phyloP scores from a whole-genome alignment of 1,140 invertebrate genomes.

The Mactra quadrangularis region DNA sequence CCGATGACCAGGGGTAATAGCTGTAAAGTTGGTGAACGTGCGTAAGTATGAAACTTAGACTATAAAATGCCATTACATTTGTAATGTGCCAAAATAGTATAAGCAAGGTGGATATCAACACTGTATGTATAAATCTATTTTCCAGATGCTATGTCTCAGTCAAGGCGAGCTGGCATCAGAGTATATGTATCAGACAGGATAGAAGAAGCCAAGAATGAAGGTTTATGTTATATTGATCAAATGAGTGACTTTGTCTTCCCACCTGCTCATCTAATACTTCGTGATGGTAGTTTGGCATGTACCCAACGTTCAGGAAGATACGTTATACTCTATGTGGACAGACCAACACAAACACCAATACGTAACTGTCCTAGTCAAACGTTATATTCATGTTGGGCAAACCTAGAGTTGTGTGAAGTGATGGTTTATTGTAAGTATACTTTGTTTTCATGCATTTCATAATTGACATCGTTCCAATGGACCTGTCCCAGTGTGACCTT shows the following conservation, averaged over 20 bases:
- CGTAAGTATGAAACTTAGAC: too few species aligned
- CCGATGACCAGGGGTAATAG: too few species aligned
- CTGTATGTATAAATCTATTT: too few species aligned
- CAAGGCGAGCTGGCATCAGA: slow-evolving; percentile 59
- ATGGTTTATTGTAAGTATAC: slow-evolving; percentile 65
- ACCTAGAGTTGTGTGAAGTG: slow-evolving; percentile 70
- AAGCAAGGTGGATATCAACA: too few species aligned
- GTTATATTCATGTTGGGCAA: slow-evolving; percentile 71
- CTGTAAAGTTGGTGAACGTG: too few species aligned
- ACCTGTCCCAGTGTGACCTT: too few species aligned
- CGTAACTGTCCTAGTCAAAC: slow-evolving; percentile 63
- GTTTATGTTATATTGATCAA: slow-evolving; percentile 65
- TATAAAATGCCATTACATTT: too few species aligned
- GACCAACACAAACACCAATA: slow-evolving; percentile 59
- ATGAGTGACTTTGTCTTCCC: slow-evolving; percentile 55
- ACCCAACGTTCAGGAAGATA: slow-evolving; percentile 54
- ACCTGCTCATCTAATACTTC: slow-evolving; percentile 25
- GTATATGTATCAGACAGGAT: slow-evolving; percentile 64
- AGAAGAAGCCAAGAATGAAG: slow-evolving; percentile 60
- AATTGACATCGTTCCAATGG: too few species aligned
- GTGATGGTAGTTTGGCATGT: slow-evolving; percentile 33
- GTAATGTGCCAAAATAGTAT: too few species aligned
- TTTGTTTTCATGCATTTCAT: too few species aligned
- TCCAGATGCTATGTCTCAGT: slow-evolving; percentile 58
- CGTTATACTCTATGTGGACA: slow-evolving; percentile 62